Percentiles rank a stretch among this genome's conserved stretches.
These are phyloP conservation scores for Maconellicoccus hirsutus DNA, from an alignment of 1,140 invertebrate genomes.

Conservation along the genomic window DNA sequence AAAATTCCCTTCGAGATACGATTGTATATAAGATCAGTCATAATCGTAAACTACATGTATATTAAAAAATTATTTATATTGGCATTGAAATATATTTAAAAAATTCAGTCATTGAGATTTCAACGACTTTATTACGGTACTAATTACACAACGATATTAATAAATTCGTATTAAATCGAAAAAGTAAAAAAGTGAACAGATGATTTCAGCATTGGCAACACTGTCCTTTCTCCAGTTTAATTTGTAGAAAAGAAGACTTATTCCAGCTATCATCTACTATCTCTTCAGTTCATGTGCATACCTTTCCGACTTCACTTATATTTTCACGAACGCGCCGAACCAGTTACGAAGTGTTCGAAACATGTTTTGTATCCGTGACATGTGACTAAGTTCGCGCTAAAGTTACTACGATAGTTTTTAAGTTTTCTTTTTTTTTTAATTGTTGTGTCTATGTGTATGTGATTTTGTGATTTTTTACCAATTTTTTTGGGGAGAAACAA, in stretches of 20 bases:
- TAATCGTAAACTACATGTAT: too few relatives aligned
- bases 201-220: background rate
- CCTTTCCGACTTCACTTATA: background rate
- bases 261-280: conserved; percentile 3
- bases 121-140: too few relatives aligned
- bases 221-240: conserved; percentile 3
- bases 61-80: too few relatives aligned
- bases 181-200: background rate
- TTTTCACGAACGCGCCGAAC: background rate
- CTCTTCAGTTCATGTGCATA: conserved; percentile 3
- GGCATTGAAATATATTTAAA: too few relatives aligned
- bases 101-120: too few relatives aligned
- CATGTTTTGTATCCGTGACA: background rate
- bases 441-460: background rate
- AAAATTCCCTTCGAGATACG: too few relatives aligned
- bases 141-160: too few relatives aligned
- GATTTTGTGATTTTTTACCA: background rate
- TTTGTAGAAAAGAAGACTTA: conserved; percentile 9
- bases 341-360: background rate
- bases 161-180: too few relatives aligned
- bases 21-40: too few relatives aligned
- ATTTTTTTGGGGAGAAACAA: too few relatives aligned
- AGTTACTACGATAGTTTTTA: background rate
- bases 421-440: background rate
- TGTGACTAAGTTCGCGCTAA: background rate